Evolutionary conservation across 2,888 invertebrate genomes (phyloP).

Genomic region (Rhimphoctona megacephalus): DNA sequence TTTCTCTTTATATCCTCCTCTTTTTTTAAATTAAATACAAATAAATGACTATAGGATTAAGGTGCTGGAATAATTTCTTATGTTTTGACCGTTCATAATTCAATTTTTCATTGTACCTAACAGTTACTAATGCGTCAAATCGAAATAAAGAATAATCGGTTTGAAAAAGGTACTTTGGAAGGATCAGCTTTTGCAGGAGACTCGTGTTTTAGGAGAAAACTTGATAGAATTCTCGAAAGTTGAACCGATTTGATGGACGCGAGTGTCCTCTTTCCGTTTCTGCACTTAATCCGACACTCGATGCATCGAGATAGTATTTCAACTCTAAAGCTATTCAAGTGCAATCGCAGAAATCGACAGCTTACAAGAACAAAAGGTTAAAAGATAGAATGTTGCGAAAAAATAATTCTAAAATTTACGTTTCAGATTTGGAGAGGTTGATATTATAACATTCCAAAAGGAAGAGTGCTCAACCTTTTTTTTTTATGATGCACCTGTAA

Average conservation of each 20-base stretch:
- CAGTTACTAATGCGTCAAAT: neutral
- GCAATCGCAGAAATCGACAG: neutral
- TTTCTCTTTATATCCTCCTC: too few species aligned
- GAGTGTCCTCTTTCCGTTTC: constrained; percentile 1
- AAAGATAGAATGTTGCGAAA: neutral
- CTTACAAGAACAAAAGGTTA: neutral
- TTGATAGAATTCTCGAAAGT: neutral
- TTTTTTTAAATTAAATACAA: neutral
- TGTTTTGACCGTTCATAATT: neutral
- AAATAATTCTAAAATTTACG: neutral
- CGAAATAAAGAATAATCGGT: neutral
- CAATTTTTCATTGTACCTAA: neutral
- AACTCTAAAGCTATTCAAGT: constrained; percentile 2
- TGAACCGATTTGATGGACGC: neutral
- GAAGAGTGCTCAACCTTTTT: too few species aligned
- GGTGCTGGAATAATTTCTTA: neutral
- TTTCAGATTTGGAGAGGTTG: neutral
- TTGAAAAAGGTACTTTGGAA: constrained; percentile 40
- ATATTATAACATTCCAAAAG: too few species aligned
- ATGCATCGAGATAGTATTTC: constrained; percentile 21
- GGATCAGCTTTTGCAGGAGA: neutral
- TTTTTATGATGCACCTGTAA: too few species aligned
- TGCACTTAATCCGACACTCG: constrained; percentile 29
- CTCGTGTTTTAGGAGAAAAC: neutral
- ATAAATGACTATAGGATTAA: neutral